phyloP scores from a whole-genome alignment of 2,113 vertebrate genomes.

The Stegastes partitus region DNA sequence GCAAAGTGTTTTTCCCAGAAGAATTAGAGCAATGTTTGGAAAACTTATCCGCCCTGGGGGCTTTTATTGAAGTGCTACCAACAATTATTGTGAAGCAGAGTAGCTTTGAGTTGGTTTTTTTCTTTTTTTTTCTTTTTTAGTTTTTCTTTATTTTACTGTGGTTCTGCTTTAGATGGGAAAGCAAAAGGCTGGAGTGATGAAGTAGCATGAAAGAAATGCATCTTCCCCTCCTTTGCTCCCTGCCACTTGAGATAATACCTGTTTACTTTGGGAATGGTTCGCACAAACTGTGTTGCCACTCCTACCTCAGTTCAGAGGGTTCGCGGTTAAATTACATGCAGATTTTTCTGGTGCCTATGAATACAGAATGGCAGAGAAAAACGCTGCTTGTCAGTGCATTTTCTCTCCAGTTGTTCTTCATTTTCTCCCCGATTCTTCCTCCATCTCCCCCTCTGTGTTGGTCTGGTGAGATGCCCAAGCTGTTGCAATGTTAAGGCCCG shows the following conservation, averaged over 20 bases:
- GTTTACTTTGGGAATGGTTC: slow-evolving; percentile 62
- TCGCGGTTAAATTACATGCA: slow-evolving; percentile 55
- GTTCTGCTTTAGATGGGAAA: slow-evolving; percentile 46
- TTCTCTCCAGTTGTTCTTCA: slow-evolving; percentile 20
- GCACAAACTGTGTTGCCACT: slow-evolving; percentile 38
- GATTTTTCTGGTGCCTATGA: slow-evolving; percentile 56
- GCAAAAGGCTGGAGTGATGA: slow-evolving; percentile 36
- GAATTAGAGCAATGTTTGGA: slow-evolving; percentile 49
- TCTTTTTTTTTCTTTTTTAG: neutral
- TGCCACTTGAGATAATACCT: slow-evolving; percentile 69
- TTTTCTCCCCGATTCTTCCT: slow-evolving; percentile 19
- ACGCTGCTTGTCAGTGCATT: slow-evolving; percentile 12
- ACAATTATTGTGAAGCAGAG: slow-evolving; percentile 52
- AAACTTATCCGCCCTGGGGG: slow-evolving; percentile 17
- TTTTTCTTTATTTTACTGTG: slow-evolving; percentile 34
- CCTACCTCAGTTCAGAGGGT: slow-evolving; percentile 5
- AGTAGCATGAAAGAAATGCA: slow-evolving; percentile 43
- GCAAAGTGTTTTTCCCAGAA: slow-evolving; percentile 43
- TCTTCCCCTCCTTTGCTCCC: slow-evolving; percentile 46
- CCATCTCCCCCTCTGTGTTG: slow-evolving; percentile 13
- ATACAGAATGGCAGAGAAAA: slow-evolving; percentile 43
- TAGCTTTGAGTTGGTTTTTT: slow-evolving; percentile 8
- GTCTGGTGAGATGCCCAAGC: slow-evolving; percentile 28
- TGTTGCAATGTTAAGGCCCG: slow-evolving; percentile 21
- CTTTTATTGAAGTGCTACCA: slow-evolving; percentile 57